These are phyloP conservation scores for Oxygymnocypris stewartii DNA, from an alignment of 2,113 vertebrate genomes.

Conservation along the genomic window DNA sequence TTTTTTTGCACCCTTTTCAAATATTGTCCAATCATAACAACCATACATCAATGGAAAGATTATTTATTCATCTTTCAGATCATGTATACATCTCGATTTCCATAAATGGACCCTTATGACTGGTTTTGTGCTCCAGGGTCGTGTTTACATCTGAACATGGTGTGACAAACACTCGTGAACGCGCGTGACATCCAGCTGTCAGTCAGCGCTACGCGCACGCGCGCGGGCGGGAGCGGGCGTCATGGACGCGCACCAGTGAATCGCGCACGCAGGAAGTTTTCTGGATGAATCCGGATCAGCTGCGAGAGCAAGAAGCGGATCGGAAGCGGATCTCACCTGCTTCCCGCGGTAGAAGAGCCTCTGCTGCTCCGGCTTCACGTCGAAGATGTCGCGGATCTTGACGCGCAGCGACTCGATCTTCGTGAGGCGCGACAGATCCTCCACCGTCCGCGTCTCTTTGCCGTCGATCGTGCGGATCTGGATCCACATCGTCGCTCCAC, in stretches of 20 bases:
- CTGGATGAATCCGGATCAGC: constrained; percentile 46
- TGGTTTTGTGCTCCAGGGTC: too few species aligned
- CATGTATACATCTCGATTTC: too few species aligned
- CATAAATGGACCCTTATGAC: too few species aligned
- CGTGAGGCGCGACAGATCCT: constrained; percentile 92
- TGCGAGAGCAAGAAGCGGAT: constrained; percentile 72
- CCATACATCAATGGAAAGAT: too few species aligned
- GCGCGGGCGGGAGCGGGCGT: not conserved
- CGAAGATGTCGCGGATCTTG: constrained; percentile 93
- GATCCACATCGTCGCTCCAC: constrained; percentile 88
- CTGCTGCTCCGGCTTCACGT: constrained; percentile 91
- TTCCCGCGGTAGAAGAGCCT: constrained; percentile 96
- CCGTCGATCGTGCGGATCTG: constrained; percentile 98
- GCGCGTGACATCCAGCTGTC: constrained; percentile 2
- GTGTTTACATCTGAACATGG: not conserved
- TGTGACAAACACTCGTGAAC: not conserved
- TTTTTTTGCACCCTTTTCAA: too few species aligned
- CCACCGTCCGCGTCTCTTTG: constrained; percentile 91
- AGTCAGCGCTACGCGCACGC: not conserved
- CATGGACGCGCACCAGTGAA: not conserved
- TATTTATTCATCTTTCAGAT: too few species aligned
- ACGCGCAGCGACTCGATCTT: constrained; percentile 91
- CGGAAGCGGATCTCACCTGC: constrained; percentile 76
- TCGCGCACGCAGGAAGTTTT: constrained; percentile 7
- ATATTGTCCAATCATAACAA: too few species aligned